Percentiles rank a stretch among this genome's conserved stretches.
Evolutionary conservation across 2,888 invertebrate species (phyloP).

Genomic region (Drosophila atroscutellata): DNA sequence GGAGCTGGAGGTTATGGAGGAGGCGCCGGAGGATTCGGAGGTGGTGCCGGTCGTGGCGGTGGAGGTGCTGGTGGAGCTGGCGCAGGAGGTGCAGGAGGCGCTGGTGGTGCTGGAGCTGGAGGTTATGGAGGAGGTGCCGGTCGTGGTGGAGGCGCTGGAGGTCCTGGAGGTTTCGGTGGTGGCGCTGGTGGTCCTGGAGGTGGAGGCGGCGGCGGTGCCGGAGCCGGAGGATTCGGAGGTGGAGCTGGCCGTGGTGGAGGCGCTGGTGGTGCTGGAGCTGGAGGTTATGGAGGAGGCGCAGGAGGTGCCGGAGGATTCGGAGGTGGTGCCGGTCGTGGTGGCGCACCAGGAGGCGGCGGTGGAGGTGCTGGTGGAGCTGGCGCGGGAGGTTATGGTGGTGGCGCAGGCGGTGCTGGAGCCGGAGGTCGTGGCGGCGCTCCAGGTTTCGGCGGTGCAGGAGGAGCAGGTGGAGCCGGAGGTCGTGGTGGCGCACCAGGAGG

Average conservation of each 20-base stretch:
- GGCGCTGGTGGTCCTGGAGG: constrained; percentile 19
- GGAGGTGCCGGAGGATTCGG: not conserved
- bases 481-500: constrained; percentile 41
- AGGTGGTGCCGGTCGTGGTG: constrained; percentile 21
- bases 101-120: constrained; percentile 5
- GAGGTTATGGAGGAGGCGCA: constrained; percentile 19
- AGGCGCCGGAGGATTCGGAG: constrained; percentile 20
- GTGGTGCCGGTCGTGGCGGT: not conserved
- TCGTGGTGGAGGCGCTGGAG: constrained; percentile 53
- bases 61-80: constrained; percentile 18
- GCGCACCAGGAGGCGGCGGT: constrained; percentile 38
- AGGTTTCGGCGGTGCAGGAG: constrained; percentile 46
- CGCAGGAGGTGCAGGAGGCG: constrained; percentile 2
- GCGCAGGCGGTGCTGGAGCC: constrained; percentile 48
- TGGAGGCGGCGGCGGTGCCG: constrained; percentile 44
- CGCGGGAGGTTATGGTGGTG: constrained; percentile 30
- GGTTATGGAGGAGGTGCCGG: constrained; percentile 16
- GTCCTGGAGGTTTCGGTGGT: constrained; percentile 27
- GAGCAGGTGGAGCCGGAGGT: constrained; percentile 82
- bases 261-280: constrained; percentile 2
- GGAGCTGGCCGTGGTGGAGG: constrained; percentile 18
- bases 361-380: constrained; percentile 18
- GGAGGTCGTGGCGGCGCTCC: constrained; percentile 51
- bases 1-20: constrained; percentile 4
- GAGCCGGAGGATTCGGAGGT: constrained; percentile 25